Evolutionary conservation across 2,797 vertebrate genomes (phyloP).

Genomic region (Enteromius trimaculatus): DNA sequence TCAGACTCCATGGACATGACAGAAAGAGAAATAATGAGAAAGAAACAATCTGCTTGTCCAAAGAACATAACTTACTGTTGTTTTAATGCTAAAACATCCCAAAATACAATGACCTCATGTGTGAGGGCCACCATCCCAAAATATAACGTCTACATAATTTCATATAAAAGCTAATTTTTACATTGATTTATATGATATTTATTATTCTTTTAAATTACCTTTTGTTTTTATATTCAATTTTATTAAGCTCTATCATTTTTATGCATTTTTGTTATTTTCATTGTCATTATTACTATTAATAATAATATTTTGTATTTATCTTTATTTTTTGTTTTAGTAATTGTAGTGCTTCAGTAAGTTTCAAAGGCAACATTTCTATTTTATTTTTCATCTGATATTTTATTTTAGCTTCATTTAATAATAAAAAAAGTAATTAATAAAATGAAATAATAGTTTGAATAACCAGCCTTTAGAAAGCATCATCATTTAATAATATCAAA

Average conservation of each 20-base stretch:
- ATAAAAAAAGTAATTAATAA: not conserved
- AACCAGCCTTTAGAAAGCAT: not conserved
- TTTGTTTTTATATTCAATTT: not conserved
- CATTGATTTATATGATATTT: not conserved
- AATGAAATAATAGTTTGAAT: not conserved
- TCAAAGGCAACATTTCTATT: not conserved
- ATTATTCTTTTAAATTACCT: not conserved
- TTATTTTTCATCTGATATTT: not conserved
- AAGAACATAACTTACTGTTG: not conserved
- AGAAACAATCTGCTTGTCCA: not conserved
- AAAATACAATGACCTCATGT: not conserved
- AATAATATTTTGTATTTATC: too few relatives aligned
- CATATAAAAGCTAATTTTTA: too few relatives aligned
- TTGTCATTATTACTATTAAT: not conserved
- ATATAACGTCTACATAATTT: not conserved
- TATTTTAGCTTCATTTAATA: not conserved
- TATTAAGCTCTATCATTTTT: not conserved
- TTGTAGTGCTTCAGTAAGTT: not conserved
- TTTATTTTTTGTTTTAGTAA: not conserved
- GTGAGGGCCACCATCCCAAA: not conserved
- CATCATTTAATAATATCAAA: not conserved
- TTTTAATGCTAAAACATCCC: not conserved
- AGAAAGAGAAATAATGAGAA: not conserved
- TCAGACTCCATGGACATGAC: conserved; percentile 9
- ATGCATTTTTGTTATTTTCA: not conserved